These are phyloP conservation scores for Anticlea derivata DNA, from an alignment of 2,888 invertebrate genomes.

Conservation along the genomic window DNA sequence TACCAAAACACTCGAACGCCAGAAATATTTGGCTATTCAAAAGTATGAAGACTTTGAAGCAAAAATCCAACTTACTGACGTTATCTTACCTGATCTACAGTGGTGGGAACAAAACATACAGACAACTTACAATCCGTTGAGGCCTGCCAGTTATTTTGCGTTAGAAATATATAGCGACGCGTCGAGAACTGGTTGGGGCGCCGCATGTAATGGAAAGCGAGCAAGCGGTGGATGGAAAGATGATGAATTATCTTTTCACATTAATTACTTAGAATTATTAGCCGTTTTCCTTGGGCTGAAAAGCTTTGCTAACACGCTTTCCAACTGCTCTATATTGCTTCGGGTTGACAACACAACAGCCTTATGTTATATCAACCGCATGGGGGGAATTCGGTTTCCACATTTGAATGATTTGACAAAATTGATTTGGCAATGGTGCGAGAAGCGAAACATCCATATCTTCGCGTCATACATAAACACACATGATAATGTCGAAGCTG, in stretches of 20 bases:
- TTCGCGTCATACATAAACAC: conserved; percentile 22
- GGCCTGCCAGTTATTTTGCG: neutral
- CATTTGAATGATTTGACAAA: conserved; percentile 23
- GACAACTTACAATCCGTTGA: neutral
- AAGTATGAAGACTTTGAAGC: conserved; percentile 10
- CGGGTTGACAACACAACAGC: conserved; percentile 28
- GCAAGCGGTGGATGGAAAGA: conserved; percentile 10
- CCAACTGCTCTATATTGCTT: conserved; percentile 11
- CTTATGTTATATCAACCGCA: conserved; percentile 25
- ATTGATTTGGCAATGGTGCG: conserved; percentile 31
- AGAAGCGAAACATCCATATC: conserved; percentile 19
- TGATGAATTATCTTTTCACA: conserved; percentile 11
- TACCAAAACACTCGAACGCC: conserved; percentile 18
- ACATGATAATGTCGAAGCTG: conserved; percentile 13
- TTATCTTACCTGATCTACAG: conserved; percentile 12
- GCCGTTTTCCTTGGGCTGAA: conserved; percentile 15
- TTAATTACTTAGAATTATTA: conserved; percentile 25
- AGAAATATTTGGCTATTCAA: conserved; percentile 21
- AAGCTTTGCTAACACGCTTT: conserved; percentile 2
- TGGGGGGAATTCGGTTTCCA: conserved; percentile 26
- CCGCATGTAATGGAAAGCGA: conserved; percentile 2
- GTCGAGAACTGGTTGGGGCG: conserved; percentile 22
- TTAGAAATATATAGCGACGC: conserved; percentile 24
- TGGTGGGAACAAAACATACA: conserved; percentile 25
- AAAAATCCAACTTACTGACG: conserved; percentile 3